Base-by-base conservation (phyloP, 2,113 vertebrate species). In the Chascanopsetta lugubris region DNA sequence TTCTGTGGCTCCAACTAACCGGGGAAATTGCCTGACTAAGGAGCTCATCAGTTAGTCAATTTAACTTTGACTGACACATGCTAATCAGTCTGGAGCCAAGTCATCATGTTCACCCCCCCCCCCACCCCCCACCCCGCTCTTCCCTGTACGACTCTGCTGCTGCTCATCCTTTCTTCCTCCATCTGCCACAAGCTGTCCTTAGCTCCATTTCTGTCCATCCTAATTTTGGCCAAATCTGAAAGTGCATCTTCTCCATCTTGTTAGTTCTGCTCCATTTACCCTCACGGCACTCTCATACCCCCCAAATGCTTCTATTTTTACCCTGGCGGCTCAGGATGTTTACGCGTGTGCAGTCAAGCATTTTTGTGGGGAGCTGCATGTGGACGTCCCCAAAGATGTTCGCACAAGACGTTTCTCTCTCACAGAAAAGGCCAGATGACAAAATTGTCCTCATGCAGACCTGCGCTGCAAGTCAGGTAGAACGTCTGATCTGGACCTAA, bases 1-100 rank as follows among this genome's bases (percentile, higher is more conserved):
- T 60, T 69, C 60, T 38, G 10, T 64, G 45, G 45, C 69, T 36
- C 38, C 49, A 68, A 72, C 64, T 38, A 62, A 74, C 48, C 25
- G 61, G 65, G 79, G 61, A 89, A 77, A 60, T 65, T 48, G 25
- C 48, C 38, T 36, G 25, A 69, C 51, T 15, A n/a, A 27, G 43
- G 47, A 79, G 21, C 63, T 78, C 71, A 56, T 77, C 70, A 72
- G 40, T 72, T 47, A 4, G 66, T 82, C 82, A 64, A 43, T 77
- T 75, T 62, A 20, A 68, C 67, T 85, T 67, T 82, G 79, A 87
- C 61, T 84, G 84, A 72, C 76, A 78, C 48, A 27, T 70, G 65
- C 48, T 77, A 69, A 85, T 83, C 53, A 45, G 42, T 45, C 34
- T 66, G 17, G 36, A 74, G n/a, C 62, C 48, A 69, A 46, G 22